These are phyloP conservation scores for Xenentodon cancila DNA, from an alignment of 2,797 vertebrate species.

Conservation along the genomic window DNA sequence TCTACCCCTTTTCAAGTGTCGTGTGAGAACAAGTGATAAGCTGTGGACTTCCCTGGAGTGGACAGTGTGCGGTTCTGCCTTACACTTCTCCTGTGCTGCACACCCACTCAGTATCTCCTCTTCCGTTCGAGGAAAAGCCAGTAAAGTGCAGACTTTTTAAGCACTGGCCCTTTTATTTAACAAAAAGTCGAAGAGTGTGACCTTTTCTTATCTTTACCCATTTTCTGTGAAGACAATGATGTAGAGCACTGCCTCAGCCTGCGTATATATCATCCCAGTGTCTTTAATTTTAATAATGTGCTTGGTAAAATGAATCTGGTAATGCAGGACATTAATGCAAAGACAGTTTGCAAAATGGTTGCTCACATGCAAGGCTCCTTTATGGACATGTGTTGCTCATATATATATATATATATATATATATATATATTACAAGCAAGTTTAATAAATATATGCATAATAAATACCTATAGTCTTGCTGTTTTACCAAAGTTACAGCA, in stretches of 20 bases:
- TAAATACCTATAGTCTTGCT: not conserved
- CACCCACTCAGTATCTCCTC: slow-evolving; percentile 48
- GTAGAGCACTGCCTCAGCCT: not conserved
- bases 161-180: slow-evolving; percentile 1
- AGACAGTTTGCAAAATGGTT: slow-evolving; percentile 34
- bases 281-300: not conserved
- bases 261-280: not conserved
- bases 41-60: slow-evolving; percentile 34
- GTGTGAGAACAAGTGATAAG: slow-evolving; percentile 33
- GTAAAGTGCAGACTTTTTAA: slow-evolving; percentile 19
- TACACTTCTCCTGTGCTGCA: slow-evolving; percentile 43
- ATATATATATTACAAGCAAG: no score
- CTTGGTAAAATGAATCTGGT: not conserved
- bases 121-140: slow-evolving; percentile 19
- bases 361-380: slow-evolving; percentile 23
- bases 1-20: slow-evolving; percentile 2
- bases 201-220: not conserved
- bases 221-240: not conserved
- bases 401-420: no score
- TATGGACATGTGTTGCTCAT: not conserved
- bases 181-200: not conserved
- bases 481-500: not conserved
- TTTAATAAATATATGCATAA: no score
- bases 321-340: slow-evolving; percentile 10
- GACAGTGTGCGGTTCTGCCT: slow-evolving; percentile 61